A percentile compares a stretch with the other conserved stretches of the same genome.
These are phyloP conservation scores for Darevskia mixta DNA, from an alignment of 2,797 vertebrate genomes.

Conservation along the genomic window DNA sequence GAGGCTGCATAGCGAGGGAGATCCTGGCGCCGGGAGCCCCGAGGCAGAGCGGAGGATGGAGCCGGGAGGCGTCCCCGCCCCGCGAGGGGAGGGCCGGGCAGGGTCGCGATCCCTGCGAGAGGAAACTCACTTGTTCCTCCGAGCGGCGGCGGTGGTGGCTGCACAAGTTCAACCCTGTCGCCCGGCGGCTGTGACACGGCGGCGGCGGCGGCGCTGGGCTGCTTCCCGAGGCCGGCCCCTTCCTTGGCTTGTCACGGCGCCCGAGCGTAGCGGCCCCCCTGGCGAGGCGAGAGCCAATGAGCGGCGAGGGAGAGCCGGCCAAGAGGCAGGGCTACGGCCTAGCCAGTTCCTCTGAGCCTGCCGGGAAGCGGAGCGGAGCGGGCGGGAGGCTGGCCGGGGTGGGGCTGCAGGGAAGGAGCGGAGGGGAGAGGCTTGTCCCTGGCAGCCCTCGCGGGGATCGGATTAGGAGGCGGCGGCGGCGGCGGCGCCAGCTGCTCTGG, in stretches of 20 bases:
- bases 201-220: neutral
- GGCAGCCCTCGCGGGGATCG: neutral
- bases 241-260: neutral
- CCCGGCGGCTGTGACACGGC: neutral
- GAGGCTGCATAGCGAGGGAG: neutral
- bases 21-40: neutral
- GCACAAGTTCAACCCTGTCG: neutral
- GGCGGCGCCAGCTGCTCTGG: neutral
- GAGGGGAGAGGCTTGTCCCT: neutral
- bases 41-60: neutral
- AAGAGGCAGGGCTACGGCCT: constrained; percentile 10
- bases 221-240: neutral
- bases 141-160: neutral
- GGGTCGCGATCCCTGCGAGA: neutral
- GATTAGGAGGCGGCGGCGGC: neutral
- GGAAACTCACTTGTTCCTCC: constrained; percentile 12
- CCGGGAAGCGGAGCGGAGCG: neutral
- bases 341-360: neutral
- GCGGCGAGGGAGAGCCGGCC: neutral
- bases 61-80: neutral
- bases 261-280: neutral
- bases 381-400: neutral
- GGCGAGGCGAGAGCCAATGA: constrained; percentile 8
- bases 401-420: neutral
- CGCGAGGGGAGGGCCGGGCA: neutral